Evolutionary conservation across 2,797 vertebrate genomes (phyloP).

Genomic region (Cossypha caffra): DNA sequence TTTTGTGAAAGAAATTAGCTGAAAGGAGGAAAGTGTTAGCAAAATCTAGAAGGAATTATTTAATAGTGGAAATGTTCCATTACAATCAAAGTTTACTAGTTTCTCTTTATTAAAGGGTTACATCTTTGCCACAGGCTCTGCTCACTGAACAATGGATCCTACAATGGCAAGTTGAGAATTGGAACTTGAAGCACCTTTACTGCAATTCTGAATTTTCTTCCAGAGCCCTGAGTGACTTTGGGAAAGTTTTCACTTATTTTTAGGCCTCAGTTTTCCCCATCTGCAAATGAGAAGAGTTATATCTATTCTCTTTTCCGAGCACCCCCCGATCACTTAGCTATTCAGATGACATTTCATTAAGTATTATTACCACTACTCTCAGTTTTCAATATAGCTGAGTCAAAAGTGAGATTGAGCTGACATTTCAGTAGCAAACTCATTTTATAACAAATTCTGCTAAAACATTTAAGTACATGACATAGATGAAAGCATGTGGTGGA

Average conservation of each 20-base stretch:
- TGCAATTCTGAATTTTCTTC: not conserved
- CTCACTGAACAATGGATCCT: not conserved
- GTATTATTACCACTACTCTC: not conserved
- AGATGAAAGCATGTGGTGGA: not conserved
- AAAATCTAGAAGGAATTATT: not conserved
- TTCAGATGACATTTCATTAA: slow-evolving; percentile 24
- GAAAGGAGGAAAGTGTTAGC: not conserved
- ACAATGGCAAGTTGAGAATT: accelerated
- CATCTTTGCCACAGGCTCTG: not conserved
- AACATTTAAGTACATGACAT: not conserved
- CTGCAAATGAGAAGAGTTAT: not conserved
- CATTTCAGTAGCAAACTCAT: slow-evolving; percentile 30
- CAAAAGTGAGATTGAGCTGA: slow-evolving; percentile 2
- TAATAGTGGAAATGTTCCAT: not conserved
- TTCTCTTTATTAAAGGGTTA: not conserved
- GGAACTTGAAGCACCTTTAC: not conserved
- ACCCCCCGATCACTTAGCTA: not conserved
- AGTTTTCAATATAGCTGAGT: not conserved
- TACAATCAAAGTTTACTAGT: not conserved
- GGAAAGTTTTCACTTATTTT: not conserved
- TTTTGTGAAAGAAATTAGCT: not conserved
- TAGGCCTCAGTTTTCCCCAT: not conserved
- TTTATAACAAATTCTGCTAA: slow-evolving; percentile 13
- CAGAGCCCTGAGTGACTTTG: not conserved
- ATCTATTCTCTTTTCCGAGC: not conserved